A percentile compares a stretch with the other conserved stretches of the same genome.
Conservation (phyloP, 2,888 invertebrate species). For the Meloe dianella region DNA sequence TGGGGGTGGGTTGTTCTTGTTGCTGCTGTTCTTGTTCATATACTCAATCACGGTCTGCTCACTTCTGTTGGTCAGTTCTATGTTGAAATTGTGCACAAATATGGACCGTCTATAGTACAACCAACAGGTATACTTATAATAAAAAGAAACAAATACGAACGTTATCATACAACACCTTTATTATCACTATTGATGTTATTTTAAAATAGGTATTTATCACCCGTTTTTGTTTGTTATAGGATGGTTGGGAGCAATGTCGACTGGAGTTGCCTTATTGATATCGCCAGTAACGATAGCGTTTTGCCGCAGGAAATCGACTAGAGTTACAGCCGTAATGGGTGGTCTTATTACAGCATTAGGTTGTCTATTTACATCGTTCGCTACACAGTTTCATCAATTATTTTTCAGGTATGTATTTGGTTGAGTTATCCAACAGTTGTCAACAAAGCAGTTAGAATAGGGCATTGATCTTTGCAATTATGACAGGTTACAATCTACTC, state of each 20-base stretch:
- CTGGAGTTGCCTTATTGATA: constrained; percentile 78
- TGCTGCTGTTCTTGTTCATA: constrained; percentile 74
- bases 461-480: not conserved
- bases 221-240: constrained; percentile 66
- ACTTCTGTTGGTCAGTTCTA: constrained; percentile 65
- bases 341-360: constrained; percentile 85
- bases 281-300: constrained; percentile 85
- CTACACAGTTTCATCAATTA: constrained; percentile 86
- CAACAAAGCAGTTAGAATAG: too few species aligned
- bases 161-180: too few species aligned
- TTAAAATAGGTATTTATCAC: not conserved
- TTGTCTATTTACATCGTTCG: constrained; percentile 88
- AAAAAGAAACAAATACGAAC: not conserved
- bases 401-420: constrained; percentile 75
- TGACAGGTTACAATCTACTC: too few species aligned
- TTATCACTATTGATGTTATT: too few species aligned
- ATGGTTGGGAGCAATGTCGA: constrained; percentile 81
- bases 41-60: constrained; percentile 79
- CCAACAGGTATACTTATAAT: constrained; percentile 66
- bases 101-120: constrained; percentile 66
- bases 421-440: not conserved
- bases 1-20: constrained; percentile 87
- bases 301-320: constrained; percentile 84
- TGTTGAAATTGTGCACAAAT: constrained; percentile 56
- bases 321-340: constrained; percentile 86